These are phyloP conservation scores for Machimus atricapillus DNA, from an alignment of 2,888 invertebrate genomes.

Conservation along the genomic window DNA sequence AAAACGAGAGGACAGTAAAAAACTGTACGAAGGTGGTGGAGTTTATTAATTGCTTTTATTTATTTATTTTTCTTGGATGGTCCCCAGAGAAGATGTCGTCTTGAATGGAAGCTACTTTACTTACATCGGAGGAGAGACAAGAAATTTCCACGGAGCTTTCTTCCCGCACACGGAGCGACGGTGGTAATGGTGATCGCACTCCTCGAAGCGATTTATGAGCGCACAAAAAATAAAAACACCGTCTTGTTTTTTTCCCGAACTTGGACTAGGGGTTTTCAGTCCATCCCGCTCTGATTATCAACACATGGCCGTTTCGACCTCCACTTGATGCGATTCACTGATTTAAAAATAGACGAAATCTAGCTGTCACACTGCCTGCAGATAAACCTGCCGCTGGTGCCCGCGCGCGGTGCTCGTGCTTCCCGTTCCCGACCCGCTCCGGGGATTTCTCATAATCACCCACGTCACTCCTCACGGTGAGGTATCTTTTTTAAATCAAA, in stretches of 20 bases:
- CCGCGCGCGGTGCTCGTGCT: neutral
- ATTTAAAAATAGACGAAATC: conserved; percentile 26
- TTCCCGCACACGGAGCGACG: conserved; percentile 1
- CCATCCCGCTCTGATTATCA: conserved; percentile 9
- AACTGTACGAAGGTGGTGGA: neutral
- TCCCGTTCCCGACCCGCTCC: neutral
- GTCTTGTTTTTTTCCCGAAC: conserved; percentile 4
- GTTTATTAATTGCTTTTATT: neutral
- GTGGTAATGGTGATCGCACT: neutral
- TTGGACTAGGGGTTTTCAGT: neutral
- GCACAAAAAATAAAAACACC: conserved; percentile 11
- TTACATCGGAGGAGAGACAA: neutral
- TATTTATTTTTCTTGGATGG: neutral
- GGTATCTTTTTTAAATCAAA: neutral
- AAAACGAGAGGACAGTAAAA: neutral
- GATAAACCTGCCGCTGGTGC: neutral
- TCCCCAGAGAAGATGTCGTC: neutral
- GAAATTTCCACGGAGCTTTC: neutral
- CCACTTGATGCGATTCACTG: conserved; percentile 28
- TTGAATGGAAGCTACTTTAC: neutral
- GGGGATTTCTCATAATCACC: conserved; percentile 5
- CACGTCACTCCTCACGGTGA: neutral
- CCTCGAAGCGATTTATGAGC: neutral
- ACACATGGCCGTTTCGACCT: conserved; percentile 31
- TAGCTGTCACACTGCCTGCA: conserved; percentile 17